Base-by-base conservation (phyloP, 1,140 invertebrate genomes). In the Laodelphax striatellus region DNA sequence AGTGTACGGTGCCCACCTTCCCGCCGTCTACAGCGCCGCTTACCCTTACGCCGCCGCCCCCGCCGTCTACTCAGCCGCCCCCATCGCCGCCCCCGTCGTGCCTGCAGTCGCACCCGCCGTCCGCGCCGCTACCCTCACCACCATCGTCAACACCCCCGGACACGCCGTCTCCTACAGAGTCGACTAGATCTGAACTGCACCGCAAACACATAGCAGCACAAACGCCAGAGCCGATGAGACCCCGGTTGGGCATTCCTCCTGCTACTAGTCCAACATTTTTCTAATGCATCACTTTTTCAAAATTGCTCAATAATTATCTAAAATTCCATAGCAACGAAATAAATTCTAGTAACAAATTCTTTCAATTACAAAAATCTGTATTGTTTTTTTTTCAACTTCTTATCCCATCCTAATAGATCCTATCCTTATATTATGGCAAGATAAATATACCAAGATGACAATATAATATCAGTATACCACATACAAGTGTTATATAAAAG, bases 161-260 rank as follows among this genome's bases (percentile, higher is more conserved):
- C 71, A 73, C 65, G 73, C 71, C 58, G 69, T 74, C 65, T 70
- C 69, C 59, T 73, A 74, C 68, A 63, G 72, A 54, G 67, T 69
- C 63, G 70, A 71, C 64, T 74, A 71, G 62, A 24, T 44, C 52
- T 24, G 31, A 2, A n/a, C 21, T 13, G 14, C 24, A 28, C 24
- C 24, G 2, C 24, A 19, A 5, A 28, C n/a, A n/a, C n/a, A 28
- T 19, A 28, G 46, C 46, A 24, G 34, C 21, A 16, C 19, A 50
- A 38, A 31, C 41, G 41, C 42, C 60, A 64, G 63, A 64, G 60
- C 63, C 60, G 55, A 41, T 43, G 62, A 63, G 62, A 63, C 62
- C 62, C 46, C 57, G 53, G 62, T 57, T 63, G 62, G 58, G 55
- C 60, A 54, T 60, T 60, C 42, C 50, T 16, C 6, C 24, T 28